phyloP scores from a whole-genome alignment of 2,888 invertebrate species.

The Nasonovia ribisnigri region DNA sequence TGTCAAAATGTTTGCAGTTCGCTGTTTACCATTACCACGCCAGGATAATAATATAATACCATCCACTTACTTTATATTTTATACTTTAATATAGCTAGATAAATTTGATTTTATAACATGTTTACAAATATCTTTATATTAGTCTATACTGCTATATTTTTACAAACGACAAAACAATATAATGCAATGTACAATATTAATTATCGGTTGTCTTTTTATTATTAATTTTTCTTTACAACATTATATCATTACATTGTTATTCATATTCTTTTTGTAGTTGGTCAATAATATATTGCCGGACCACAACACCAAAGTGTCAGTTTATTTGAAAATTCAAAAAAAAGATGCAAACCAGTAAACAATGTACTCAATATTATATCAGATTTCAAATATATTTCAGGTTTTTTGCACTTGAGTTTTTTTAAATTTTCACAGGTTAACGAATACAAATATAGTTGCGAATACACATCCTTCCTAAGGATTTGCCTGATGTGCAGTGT shows the following conservation, averaged over 20 bases:
- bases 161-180: neutral
- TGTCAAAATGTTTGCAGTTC: neutral
- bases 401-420: neutral
- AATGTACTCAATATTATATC: no score
- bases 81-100: neutral
- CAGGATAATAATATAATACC: neutral
- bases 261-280: neutral
- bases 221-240: neutral
- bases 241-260: neutral
- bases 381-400: neutral
- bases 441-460: neutral
- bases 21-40: neutral
- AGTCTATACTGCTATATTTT: neutral
- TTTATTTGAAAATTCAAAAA: neutral
- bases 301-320: neutral
- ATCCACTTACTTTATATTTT: neutral
- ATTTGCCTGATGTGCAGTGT: neutral
- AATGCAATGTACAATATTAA: neutral
- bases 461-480: no score
- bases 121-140: no score
- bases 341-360: neutral
- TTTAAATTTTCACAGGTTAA: neutral
- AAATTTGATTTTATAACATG: neutral
- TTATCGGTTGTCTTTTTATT: neutral
- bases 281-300: neutral